Conservation (phyloP, 2,113 vertebrate genomes). For the Pardalotus punctatus region DNA sequence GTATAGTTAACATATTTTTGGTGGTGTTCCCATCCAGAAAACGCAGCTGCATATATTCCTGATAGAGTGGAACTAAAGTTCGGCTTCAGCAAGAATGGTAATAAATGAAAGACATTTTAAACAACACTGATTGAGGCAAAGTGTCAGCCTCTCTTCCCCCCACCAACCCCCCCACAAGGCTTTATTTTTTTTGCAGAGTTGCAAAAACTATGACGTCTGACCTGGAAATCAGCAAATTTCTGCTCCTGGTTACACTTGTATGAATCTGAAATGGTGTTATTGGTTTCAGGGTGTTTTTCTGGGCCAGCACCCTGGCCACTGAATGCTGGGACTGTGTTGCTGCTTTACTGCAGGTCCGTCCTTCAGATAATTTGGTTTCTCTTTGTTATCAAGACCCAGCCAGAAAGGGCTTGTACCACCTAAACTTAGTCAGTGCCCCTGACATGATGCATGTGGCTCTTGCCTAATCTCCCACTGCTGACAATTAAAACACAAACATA, state of each 20-base stretch:
- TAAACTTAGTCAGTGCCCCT: conserved; percentile 6
- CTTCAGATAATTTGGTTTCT: not conserved
- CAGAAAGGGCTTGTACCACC: not conserved
- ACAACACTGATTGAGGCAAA: conserved; percentile 32
- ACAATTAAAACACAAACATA: conserved; percentile 57
- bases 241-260: not conserved
- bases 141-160: not conserved
- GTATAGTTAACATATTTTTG: conserved; percentile 43
- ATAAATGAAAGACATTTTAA: conserved; percentile 49
- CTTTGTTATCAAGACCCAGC: not conserved
- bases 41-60: conserved; percentile 57
- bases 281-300: not conserved
- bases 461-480: conserved; percentile 23
- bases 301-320: accelerated
- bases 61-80: conserved; percentile 44
- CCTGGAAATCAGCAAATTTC: not conserved
- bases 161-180: not conserved
- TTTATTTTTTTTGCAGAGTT: not conserved
- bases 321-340: not conserved
- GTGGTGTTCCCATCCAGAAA: conserved; percentile 48
- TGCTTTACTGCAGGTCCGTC: not conserved
- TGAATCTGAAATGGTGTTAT: not conserved
- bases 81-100: conserved; percentile 15
- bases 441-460: conserved; percentile 39
- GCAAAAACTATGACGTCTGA: not conserved